Conservation (phyloP, 2,113 vertebrate genomes). For the Gambusia affinis region DNA sequence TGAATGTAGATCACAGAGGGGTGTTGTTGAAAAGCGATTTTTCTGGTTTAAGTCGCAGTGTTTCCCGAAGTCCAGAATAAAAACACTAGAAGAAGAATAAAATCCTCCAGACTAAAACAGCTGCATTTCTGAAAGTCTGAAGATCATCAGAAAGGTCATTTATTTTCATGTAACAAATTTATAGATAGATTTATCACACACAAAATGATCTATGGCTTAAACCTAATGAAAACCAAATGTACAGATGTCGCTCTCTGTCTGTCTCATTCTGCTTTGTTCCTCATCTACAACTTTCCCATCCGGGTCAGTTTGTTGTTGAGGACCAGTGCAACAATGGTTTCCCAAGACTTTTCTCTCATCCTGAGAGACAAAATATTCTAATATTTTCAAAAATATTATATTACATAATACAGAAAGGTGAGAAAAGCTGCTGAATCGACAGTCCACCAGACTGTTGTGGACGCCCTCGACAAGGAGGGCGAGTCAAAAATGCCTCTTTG, state of each 20-base stretch:
- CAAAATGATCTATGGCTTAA: neutral
- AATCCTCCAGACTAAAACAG: neutral
- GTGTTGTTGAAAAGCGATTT: conserved; percentile 1
- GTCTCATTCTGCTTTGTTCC: too few relatives aligned
- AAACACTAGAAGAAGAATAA: too few relatives aligned
- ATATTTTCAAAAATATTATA: too few relatives aligned
- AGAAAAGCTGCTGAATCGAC: neutral
- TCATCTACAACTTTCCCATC: too few relatives aligned
- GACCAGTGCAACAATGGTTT: too few relatives aligned
- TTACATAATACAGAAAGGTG: neutral
- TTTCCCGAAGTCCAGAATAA: neutral
- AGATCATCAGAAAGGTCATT: neutral
- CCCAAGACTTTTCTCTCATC: too few relatives aligned
- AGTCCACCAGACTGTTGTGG: neutral
- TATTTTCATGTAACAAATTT: too few relatives aligned
- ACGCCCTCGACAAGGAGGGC: too few relatives aligned
- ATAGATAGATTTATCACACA: neutral
- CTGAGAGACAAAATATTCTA: too few relatives aligned
- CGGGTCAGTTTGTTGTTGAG: too few relatives aligned
- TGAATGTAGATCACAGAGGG: neutral
- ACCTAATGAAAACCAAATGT: neutral
- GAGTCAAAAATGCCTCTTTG: too few relatives aligned
- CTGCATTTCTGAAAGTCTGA: neutral
- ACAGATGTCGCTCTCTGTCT: too few relatives aligned
- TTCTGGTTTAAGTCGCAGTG: neutral